Conservation (phyloP, 2,113 vertebrate genomes). For the Empidonax alnorum region DNA sequence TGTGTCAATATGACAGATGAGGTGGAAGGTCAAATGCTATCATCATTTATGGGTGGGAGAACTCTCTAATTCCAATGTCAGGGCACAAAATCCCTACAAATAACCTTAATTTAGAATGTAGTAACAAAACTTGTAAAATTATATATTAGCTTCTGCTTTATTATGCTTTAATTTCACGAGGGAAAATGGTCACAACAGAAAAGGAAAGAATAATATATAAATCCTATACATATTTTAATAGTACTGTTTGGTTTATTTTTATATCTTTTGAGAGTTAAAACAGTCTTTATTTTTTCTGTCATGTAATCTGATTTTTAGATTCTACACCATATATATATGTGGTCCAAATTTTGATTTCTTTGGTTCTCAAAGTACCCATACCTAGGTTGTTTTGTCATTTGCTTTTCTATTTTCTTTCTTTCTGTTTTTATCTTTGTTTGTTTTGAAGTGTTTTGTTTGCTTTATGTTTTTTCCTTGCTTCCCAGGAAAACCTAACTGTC, state of each 20-base stretch:
- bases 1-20: neutral
- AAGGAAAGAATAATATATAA: neutral
- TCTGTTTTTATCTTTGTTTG: neutral
- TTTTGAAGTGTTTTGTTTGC: fast-evolving
- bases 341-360: neutral
- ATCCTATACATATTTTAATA: neutral
- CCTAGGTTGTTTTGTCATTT: neutral
- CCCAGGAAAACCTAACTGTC: neutral
- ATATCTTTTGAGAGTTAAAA: neutral
- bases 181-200: neutral
- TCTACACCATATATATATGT: neutral
- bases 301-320: neutral
- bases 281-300: neutral
- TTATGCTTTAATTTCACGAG: neutral
- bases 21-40: neutral
- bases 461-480: neutral
- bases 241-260: neutral
- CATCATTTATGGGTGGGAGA: neutral
- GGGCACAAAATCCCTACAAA: neutral
- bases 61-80: neutral
- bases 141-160: neutral
- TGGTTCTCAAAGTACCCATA: neutral
- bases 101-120: neutral
- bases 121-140: neutral
- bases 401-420: neutral